phyloP scores from a whole-genome alignment of 2,113 vertebrate genomes.

The Tamias sibiricus region DNA sequence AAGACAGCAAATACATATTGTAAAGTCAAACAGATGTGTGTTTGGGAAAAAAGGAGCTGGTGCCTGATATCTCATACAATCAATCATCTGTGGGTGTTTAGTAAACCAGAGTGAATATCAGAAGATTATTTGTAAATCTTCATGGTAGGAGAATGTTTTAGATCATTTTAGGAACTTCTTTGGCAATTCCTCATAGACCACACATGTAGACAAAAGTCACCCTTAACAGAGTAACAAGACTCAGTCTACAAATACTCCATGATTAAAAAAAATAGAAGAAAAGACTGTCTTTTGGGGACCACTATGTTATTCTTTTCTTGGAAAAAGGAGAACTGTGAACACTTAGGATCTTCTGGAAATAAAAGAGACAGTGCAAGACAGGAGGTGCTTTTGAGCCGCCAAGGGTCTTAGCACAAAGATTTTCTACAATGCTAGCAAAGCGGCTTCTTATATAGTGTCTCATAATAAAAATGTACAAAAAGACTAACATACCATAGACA shows the following conservation, averaged over 20 bases:
- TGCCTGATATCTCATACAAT: neutral
- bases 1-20: neutral
- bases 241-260: neutral
- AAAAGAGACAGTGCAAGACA: neutral
- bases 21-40: neutral
- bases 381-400: neutral
- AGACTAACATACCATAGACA: neutral
- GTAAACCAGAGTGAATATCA: neutral
- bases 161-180: neutral
- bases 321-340: slow-evolving; percentile 12
- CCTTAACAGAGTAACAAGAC: neutral
- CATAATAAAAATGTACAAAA: slow-evolving; percentile 3
- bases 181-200: neutral
- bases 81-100: neutral
- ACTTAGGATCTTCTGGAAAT: slow-evolving; percentile 9
- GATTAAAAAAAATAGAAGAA: neutral
- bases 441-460: neutral
- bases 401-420: neutral
- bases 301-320: neutral
- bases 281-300: neutral
- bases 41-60: neutral
- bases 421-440: slow-evolving; percentile 21
- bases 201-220: slow-evolving; percentile 15
- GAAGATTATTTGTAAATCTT: neutral
- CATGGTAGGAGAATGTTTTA: neutral